A percentile compares a stretch with the other conserved stretches of the same genome.
These are phyloP conservation scores for Colostygia pectinataria DNA, from an alignment of 2,888 invertebrate genomes.

Conservation along the genomic window DNA sequence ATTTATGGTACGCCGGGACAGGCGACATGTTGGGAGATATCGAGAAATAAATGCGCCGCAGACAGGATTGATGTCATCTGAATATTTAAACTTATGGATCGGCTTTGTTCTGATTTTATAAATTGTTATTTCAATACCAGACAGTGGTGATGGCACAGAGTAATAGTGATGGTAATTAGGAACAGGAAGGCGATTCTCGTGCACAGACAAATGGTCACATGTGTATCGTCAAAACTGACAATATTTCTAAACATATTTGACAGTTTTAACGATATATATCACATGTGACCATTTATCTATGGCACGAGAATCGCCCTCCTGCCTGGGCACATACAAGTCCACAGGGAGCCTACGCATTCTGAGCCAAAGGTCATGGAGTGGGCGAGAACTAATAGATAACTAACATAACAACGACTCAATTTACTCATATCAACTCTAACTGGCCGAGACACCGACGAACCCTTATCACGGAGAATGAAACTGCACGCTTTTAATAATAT, in stretches of 20 bases:
- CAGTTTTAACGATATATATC: too few species aligned
- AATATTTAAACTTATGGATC: not conserved
- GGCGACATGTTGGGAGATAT: not conserved
- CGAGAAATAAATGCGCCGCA: too few species aligned
- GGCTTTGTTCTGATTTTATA: conserved; percentile 6
- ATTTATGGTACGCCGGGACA: not conserved
- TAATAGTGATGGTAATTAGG: too few species aligned
- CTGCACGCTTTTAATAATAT: too few species aligned
- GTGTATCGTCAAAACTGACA: too few species aligned
- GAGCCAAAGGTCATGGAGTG: conserved; percentile 7
- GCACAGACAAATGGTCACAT: too few species aligned
- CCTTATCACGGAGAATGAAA: too few species aligned
- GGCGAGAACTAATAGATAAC: not conserved
- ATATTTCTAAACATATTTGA: too few species aligned
- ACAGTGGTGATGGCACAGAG: conserved; percentile 3
- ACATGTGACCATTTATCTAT: too few species aligned
- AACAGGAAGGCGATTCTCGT: too few species aligned
- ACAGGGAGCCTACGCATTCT: conserved; percentile 4
- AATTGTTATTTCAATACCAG: conserved; percentile 1
- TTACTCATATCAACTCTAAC: conserved; percentile 2
- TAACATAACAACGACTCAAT: not conserved
- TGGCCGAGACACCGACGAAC: conserved; percentile 1
- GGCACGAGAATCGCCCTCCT: too few species aligned
- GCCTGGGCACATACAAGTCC: not conserved
- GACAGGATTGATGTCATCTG: conserved; percentile 10